phyloP scores from a whole-genome alignment of 2,888 invertebrate genomes.

The Heteromurus nitidus region DNA sequence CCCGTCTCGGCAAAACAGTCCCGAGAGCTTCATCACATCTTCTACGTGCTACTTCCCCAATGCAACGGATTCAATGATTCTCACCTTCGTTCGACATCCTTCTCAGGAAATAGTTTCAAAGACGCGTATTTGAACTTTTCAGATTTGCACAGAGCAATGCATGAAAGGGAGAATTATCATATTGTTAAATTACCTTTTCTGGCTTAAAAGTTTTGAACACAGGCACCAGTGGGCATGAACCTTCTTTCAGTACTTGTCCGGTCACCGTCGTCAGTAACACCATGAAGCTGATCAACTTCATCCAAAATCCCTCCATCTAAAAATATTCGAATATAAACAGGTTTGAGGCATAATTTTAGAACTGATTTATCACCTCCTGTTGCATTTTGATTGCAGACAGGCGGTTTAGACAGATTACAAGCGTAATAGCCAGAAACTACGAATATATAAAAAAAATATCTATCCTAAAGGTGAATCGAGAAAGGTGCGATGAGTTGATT shows the following conservation, averaged over 20 bases:
- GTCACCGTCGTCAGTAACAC: slow-evolving; percentile 22
- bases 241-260: slow-evolving; percentile 73
- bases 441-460: too few relatives aligned
- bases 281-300: slow-evolving; percentile 17
- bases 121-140: too few relatives aligned
- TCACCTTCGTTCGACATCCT: too few relatives aligned
- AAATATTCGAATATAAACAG: slow-evolving; percentile 26
- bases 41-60: too few relatives aligned
- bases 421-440: not conserved
- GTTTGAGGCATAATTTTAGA: slow-evolving; percentile 28
- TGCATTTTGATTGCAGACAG: slow-evolving; percentile 28
- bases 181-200: slow-evolving; percentile 70
- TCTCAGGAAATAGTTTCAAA: too few relatives aligned
- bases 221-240: slow-evolving; percentile 72
- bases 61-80: too few relatives aligned
- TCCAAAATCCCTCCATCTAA: slow-evolving; percentile 55
- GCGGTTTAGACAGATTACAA: not conserved
- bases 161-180: too few relatives aligned
- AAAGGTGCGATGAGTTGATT: slow-evolving; percentile 1
- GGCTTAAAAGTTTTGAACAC: slow-evolving; percentile 73
- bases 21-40: too few relatives aligned
- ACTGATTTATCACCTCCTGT: slow-evolving; percentile 24
- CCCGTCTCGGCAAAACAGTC: too few relatives aligned
- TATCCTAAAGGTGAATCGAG: too few relatives aligned
- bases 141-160: too few relatives aligned